Conservation (phyloP, 2,797 vertebrate genomes). For the Peromyscus attwateri region DNA sequence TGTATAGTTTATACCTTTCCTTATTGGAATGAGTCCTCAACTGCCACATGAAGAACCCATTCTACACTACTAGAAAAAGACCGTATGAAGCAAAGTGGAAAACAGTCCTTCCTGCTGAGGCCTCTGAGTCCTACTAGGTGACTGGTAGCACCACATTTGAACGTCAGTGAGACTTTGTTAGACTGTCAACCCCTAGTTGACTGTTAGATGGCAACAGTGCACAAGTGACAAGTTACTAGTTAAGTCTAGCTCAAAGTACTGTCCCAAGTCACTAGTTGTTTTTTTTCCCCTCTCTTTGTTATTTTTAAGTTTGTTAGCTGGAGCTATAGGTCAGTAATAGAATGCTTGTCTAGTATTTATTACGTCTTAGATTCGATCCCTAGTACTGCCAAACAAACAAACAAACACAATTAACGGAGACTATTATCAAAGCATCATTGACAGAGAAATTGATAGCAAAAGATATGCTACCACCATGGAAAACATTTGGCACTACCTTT, state of each 20-base stretch:
- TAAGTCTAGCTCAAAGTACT: neutral
- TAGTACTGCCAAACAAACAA: neutral
- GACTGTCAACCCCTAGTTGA: neutral
- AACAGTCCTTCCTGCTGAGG: neutral
- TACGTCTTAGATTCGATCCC: neutral
- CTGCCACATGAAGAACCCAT: neutral
- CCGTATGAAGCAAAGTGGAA: neutral
- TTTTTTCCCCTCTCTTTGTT: neutral
- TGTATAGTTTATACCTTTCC: slow-evolving; percentile 29
- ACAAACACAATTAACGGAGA: neutral
- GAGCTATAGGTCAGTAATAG: neutral
- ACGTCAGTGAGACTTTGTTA: neutral
- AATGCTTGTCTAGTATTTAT: neutral
- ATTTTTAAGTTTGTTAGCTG: neutral
- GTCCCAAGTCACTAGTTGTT: neutral
- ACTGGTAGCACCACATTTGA: neutral
- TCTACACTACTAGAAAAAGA: slow-evolving; percentile 29
- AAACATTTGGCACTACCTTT: neutral
- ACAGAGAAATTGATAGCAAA: slow-evolving; percentile 44
- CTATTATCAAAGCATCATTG: neutral
- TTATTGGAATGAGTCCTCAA: slow-evolving; percentile 38
- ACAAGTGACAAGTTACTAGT: neutral
- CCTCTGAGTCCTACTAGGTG: neutral
- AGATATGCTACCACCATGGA: neutral
- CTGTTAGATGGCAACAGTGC: slow-evolving; percentile 2